Base-by-base conservation (phyloP, 2,888 invertebrate species). In the Pyrrhosoma nymphula region DNA sequence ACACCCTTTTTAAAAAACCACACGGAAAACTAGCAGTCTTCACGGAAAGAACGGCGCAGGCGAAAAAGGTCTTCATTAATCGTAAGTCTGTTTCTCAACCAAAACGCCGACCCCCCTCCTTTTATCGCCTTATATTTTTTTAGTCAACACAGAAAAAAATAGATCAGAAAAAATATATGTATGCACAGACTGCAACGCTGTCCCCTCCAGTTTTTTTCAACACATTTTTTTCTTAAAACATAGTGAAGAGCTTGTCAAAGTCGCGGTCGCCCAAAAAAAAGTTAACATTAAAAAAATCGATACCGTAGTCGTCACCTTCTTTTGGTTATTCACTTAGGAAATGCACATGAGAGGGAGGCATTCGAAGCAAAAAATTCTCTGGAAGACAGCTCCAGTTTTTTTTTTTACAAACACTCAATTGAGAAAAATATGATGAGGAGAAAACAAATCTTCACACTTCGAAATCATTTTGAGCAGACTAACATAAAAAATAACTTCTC, bases 401-500 rank as follows among this genome's bases (percentile, higher is more conserved):
- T n/a, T n/a, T 95, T 88, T 95, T 75, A 93, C 95, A 90, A 90
- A 90, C 90, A 89, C 91, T 89, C 88, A 90, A 90, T 75, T 90
- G 95, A 95, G 95, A 93, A 93, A 93, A 93, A 93, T 93, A 93
- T 93, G 90, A 90, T 56, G 69, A 93, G 93, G 93, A 69, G 93
- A 93, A 93, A 93, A 93, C 69, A 93, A 93, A 93, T 39, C 93
- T 93, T 93, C 93, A 93, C 93, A 93, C 93, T 69, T 93, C 47
- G 63, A 69, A 96, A 95, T 95, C 96, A 96, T 96, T 96, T 96
- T 96, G 96, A 96, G 96, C 96, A 96, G 96, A 96, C 96, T 96
- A 96, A 96, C 96, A 96, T 96, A 96, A 96, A 96, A 96, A 96
- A 96, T 96, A 96, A 96, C 95, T 95, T 96, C 96, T 96, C 95